Evolutionary conservation across 92 coral and sea anemone genomes (phyloP), one percentile per base, ranked within the genome.

Genomic region (Epizoanthus fatuus): DNA sequence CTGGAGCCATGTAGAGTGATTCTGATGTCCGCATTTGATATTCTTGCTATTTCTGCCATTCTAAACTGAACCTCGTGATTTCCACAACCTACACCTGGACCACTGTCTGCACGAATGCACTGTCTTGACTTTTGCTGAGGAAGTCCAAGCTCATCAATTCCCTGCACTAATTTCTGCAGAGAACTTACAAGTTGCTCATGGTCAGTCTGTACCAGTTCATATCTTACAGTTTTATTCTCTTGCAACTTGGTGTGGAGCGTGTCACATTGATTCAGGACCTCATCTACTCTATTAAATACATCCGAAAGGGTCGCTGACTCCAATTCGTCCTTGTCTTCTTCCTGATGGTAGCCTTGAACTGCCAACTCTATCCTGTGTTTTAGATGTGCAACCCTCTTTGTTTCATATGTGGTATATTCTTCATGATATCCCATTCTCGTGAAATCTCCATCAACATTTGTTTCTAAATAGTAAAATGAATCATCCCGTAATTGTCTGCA

Each of bases 11-110:
- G 72, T 37, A 66, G 37, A 25, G 72, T 66, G 44, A 66, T 66
- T 66, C 72, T 66, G 39, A 66, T 66, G 72, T 66, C 72, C 13
- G 72, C 72, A 66, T 66, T 42, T 20, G 72, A 66, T 66, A 66
- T 66, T 35, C 72, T 35, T 25, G 72, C 72, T 25, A 66, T 66
- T 22, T 22, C 25, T 22, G 25, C 25, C 25, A 22, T 22, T 22
- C 25, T 22, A 22, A 22, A 22, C 25, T 22, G 25, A 22, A 22
- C 25, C 25, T 22, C 25, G 25, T 22, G 25, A 22, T 22, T 22
- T 22, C 25, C 25, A 22, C 25, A 22, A 22, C 25, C 25, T 22
- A 22, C 25, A 22, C 25, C 25, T 22, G 25, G 25, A 22, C 25
- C 25, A 42, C 72, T 20, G 44, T 66, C 72, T 66, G 37, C 72